Evolutionary conservation across 2,113 vertebrate genomes (phyloP).

Genomic region (Sula dactylatra): DNA sequence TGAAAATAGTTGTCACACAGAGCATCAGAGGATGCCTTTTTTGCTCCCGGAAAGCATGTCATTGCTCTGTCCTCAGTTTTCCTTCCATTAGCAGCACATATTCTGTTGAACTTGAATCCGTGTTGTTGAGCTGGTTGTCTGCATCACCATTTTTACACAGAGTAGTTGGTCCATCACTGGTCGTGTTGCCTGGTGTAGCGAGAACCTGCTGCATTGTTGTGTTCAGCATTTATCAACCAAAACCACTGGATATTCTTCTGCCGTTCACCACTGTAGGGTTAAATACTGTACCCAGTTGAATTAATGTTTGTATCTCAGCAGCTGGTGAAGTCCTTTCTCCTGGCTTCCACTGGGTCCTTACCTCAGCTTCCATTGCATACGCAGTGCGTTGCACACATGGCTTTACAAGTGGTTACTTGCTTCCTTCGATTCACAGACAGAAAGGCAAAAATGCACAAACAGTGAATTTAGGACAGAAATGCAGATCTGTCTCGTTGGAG

Average conservation of each 20-base stretch:
- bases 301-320: background rate
- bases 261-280: background rate
- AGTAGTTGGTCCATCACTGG: background rate
- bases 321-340: background rate
- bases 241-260: background rate
- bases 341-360: background rate
- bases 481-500: background rate
- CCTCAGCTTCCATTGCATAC: background rate
- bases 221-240: background rate
- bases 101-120: background rate
- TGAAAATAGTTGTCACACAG: background rate
- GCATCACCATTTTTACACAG: background rate
- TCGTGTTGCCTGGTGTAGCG: background rate
- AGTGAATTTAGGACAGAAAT: background rate
- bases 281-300: background rate
- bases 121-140: background rate
- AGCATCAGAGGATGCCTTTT: background rate
- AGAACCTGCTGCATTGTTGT: background rate
- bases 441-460: background rate
- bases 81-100: background rate
- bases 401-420: background rate
- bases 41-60: background rate
- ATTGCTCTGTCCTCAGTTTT: background rate
- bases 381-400: too few relatives aligned
- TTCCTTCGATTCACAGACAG: fast-evolving